phyloP scores from a whole-genome alignment of 2,113 vertebrate species.

The Phaethornis superciliosus region DNA sequence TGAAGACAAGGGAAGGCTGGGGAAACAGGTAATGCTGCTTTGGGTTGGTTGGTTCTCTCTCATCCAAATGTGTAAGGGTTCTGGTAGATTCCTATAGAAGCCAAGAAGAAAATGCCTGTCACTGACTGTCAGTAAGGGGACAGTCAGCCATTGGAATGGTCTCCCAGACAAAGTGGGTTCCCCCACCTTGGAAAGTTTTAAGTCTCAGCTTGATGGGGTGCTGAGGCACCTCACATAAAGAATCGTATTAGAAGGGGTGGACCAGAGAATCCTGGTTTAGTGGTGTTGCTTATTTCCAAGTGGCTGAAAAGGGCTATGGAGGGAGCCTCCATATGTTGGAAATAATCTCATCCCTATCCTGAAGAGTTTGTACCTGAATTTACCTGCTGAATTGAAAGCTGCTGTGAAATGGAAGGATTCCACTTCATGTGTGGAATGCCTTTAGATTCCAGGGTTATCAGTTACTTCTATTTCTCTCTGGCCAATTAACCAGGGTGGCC shows the following conservation, averaged over 20 bases:
- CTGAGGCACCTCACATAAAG: too few species aligned
- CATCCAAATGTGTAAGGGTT: background rate
- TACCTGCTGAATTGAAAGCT: background rate
- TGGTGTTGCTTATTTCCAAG: background rate
- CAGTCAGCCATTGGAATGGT: too few species aligned
- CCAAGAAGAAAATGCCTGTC: too few species aligned
- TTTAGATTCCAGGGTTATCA: background rate
- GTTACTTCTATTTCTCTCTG: background rate
- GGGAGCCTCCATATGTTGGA: background rate
- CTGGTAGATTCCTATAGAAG: background rate
- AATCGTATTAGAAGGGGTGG: too few species aligned
- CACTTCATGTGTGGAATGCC: background rate
- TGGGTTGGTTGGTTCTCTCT: background rate
- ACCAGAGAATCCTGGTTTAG: background rate
- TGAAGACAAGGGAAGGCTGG: slow-evolving; percentile 92
- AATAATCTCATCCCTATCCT: background rate
- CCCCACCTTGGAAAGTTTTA: too few species aligned
- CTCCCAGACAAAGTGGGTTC: too few species aligned
- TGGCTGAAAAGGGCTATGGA: background rate
- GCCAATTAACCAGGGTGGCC: background rate
- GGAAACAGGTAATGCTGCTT: slow-evolving; percentile 83
- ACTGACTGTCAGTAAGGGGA: too few species aligned
- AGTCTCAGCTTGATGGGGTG: too few species aligned
- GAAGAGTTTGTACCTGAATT: background rate
- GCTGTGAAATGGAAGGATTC: background rate